Conservation (phyloP, 1,140 invertebrate species). For the Calycopis cecrops region DNA sequence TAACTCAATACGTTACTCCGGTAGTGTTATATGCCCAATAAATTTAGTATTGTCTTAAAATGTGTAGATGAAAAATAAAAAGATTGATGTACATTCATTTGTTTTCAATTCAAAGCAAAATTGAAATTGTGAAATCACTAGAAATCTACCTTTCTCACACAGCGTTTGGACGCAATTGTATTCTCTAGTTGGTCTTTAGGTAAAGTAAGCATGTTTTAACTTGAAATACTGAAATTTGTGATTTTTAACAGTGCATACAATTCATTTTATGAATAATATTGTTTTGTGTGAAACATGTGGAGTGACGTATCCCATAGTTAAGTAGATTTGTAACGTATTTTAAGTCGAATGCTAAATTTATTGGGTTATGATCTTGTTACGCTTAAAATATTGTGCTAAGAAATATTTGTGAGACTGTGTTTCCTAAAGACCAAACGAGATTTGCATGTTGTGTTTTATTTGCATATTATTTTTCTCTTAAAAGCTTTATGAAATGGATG, state of each 20-base stretch:
- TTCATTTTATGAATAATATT: constrained; percentile 6
- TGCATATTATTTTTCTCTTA: constrained; percentile 43
- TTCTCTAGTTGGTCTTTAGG: constrained; percentile 70
- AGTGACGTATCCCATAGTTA: constrained; percentile 42
- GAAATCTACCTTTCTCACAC: constrained; percentile 57
- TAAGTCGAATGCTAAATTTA: constrained; percentile 69
- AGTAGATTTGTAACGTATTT: constrained; percentile 49
- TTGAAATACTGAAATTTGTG: constrained; percentile 4
- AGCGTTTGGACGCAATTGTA: constrained; percentile 35
- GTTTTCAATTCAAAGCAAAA: constrained; percentile 60
- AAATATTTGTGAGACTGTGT: constrained; percentile 44
- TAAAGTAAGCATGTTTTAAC: constrained; percentile 46
- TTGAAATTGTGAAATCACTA: constrained; percentile 66
- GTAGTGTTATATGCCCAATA: constrained; percentile 61
- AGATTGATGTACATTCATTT: constrained; percentile 42
- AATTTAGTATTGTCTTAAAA: constrained; percentile 65
- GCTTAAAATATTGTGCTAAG: constrained; percentile 39
- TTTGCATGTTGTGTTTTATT: constrained; percentile 60
- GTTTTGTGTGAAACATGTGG: constrained; percentile 37
- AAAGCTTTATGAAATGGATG: constrained; percentile 45
- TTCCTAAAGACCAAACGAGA: constrained; percentile 74
- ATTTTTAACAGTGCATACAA: constrained; percentile 10
- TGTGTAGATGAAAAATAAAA: constrained; percentile 43
- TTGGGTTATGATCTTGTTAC: constrained; percentile 59
- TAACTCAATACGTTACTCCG: constrained; percentile 37